Conservation (phyloP, 2,797 vertebrate genomes). For the Melanotaenia trifasciata region DNA sequence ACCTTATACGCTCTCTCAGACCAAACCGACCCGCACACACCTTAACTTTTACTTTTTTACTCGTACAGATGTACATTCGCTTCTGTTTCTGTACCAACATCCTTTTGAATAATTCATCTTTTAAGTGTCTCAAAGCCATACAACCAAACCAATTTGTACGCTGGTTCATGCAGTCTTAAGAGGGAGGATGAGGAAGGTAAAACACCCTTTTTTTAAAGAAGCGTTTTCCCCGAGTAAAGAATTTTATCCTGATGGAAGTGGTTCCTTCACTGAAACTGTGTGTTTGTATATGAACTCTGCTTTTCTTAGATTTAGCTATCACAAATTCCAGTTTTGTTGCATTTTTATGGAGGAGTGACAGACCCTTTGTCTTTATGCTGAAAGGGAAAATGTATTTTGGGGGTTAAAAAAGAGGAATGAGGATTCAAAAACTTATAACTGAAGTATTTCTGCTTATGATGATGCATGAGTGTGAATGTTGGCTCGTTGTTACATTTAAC, state of each 20-base stretch:
- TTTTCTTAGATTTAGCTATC: not conserved
- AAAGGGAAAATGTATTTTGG: constrained; percentile 10
- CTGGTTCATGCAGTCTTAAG: constrained; percentile 16
- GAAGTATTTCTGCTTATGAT: constrained; percentile 1
- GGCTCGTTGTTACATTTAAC: not conserved
- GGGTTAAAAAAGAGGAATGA: not conserved
- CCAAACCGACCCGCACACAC: constrained; percentile 53
- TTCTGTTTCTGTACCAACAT: constrained; percentile 10
- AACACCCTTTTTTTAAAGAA: constrained; percentile 9
- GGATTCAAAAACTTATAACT: not conserved
- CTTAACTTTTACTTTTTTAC: constrained; percentile 54
- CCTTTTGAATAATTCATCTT: constrained; percentile 30
- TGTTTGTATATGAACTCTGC: not conserved
- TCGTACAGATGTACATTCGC: constrained; percentile 10
- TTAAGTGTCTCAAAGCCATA: constrained; percentile 14
- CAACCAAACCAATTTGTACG: constrained; percentile 8
- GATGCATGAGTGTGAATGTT: constrained; percentile 13
- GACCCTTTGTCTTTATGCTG: not conserved
- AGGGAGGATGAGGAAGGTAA: not conserved
- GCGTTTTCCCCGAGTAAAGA: constrained; percentile 4
- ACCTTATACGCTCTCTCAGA: constrained; percentile 50
- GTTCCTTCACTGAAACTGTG: not conserved
- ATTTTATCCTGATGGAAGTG: not conserved
- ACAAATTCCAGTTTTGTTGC: not conserved
- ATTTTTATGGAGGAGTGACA: constrained; percentile 1